Conservation (phyloP, 2,888 invertebrate species). For the Rhyacophila evoluta region DNA sequence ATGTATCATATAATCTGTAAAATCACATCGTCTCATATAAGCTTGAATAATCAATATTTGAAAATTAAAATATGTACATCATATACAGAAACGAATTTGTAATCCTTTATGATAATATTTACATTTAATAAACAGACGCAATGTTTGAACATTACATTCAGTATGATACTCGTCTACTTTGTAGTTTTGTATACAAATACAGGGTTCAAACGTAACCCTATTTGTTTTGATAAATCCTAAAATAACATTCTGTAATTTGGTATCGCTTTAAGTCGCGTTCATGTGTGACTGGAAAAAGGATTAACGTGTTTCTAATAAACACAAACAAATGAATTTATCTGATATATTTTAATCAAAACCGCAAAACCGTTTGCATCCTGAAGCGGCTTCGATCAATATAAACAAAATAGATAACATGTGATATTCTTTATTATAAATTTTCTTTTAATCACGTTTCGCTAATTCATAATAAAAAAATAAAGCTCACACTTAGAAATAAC, state of each 20-base stretch:
- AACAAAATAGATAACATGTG: neutral
- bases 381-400: neutral
- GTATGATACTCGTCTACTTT: neutral
- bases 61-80: neutral
- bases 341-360: neutral
- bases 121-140: neutral
- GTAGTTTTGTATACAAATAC: neutral
- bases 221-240: neutral
- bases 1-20: no score
- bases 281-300: neutral
- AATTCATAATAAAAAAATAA: neutral
- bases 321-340: neutral
- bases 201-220: neutral
- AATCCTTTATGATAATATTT: slow-evolving; percentile 9
- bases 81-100: neutral
- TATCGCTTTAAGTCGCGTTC: neutral
- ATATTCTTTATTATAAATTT: neutral
- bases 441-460: neutral
- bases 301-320: neutral
- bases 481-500: no score
- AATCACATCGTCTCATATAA: no score
- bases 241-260: neutral
- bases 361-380: neutral
- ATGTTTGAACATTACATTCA: neutral
- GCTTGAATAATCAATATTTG: neutral